A percentile compares a stretch with the other conserved stretches of the same genome.
Conservation (phyloP, 2,113 vertebrate species). For the Trinectes maculatus region DNA sequence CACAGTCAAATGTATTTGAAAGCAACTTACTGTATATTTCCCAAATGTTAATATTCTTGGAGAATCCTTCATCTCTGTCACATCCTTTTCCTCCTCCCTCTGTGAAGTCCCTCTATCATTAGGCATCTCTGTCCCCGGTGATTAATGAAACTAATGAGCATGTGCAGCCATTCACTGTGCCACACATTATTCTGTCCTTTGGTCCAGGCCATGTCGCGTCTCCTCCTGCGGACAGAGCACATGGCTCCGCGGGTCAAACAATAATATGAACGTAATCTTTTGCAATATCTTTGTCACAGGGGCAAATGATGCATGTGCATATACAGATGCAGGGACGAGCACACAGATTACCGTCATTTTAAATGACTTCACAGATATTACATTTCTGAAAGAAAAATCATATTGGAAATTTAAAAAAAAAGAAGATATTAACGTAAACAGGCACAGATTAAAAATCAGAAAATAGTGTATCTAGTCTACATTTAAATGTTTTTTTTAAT, state of each 20-base stretch:
- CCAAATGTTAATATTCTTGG: slow-evolving; percentile 64
- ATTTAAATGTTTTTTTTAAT: no score
- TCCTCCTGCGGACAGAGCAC: slow-evolving; percentile 54
- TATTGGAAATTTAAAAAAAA: not conserved
- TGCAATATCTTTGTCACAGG: slow-evolving; percentile 34
- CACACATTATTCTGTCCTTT: slow-evolving; percentile 71
- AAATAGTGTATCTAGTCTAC: not conserved
- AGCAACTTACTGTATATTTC: slow-evolving; percentile 46
- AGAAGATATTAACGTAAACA: not conserved
- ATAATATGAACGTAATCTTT: slow-evolving; percentile 41
- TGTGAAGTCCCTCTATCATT: slow-evolving; percentile 68
- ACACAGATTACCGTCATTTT: slow-evolving; percentile 9
- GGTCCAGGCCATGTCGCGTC: slow-evolving; percentile 65
- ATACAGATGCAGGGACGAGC: slow-evolving; percentile 3
- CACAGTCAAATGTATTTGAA: slow-evolving; percentile 48
- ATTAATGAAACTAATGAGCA: slow-evolving; percentile 82
- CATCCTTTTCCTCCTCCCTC: slow-evolving; percentile 44
- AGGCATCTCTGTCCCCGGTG: slow-evolving; percentile 73
- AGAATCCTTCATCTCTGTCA: slow-evolving; percentile 68
- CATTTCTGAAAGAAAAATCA: not conserved
- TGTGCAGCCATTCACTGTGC: slow-evolving; percentile 75
- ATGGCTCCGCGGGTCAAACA: slow-evolving; percentile 48
- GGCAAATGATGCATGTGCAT: not conserved
- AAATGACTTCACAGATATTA: not conserved
- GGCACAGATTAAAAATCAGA: slow-evolving; percentile 2